Conservation (phyloP, 1,140 invertebrate genomes). For the Hycleus cichorii region DNA sequence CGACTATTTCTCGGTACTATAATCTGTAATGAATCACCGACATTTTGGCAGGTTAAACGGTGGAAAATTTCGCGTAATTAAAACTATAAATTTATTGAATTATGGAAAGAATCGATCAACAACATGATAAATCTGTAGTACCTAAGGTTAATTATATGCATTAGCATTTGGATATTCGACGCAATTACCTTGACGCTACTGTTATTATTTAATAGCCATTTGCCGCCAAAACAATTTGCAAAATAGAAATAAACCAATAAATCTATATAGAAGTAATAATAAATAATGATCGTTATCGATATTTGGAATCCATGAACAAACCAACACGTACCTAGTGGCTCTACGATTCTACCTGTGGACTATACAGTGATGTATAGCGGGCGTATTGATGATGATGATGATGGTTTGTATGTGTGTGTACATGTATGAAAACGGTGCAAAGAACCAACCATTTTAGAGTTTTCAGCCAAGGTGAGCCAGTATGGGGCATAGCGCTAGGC, state of each 20-base stretch:
- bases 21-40: no score
- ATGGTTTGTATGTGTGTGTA: background rate
- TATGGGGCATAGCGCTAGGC: conserved; percentile 24
- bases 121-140: no score
- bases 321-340: conserved; percentile 3
- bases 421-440: conserved; percentile 15
- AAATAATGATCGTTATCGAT: conserved; percentile 26
- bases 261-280: conserved; percentile 21
- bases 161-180: no score
- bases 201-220: no score
- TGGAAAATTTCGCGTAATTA: no score
- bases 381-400: conserved; percentile 5
- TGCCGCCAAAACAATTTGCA: conserved; percentile 3
- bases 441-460: conserved; percentile 16
- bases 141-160: no score
- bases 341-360: no score
- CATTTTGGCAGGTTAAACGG: no score
- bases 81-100: no score
- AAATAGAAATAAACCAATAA: conserved; percentile 19
- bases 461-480: conserved; percentile 26
- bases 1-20: no score
- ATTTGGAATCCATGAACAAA: conserved; percentile 18
- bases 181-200: no score
- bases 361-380: conserved; percentile 1
- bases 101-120: no score